Evolutionary conservation across 2,113 vertebrate species (phyloP), one percentile per base, ranked within the genome.

Genomic region (Protomyctophum bolini): DNA sequence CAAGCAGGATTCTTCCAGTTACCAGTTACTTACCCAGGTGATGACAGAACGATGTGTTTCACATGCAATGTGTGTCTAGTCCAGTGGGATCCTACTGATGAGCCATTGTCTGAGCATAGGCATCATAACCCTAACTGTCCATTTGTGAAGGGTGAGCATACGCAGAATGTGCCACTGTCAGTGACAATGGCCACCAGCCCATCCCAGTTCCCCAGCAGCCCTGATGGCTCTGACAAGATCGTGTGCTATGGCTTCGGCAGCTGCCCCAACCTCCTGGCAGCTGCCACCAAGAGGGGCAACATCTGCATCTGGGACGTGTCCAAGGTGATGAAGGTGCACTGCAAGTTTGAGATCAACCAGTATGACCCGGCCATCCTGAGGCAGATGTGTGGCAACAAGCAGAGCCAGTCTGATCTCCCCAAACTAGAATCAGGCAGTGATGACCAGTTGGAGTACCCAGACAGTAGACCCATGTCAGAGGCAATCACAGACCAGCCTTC

Each of bases 241-340:
- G 92, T 95, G 77, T 99, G 98, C 87, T 98, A 97, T 78, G 98
- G 98, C 33, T 98, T 98, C 4, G 98, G 98, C 70, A 99, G 96
- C 87, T 99, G 97, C 81, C 97, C 97, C 59, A 95, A 98, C 88
- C 98, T 99, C 85, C 90, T 99, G 68, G 97, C 97, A 81, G 96
- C 96, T 60, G 97, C 97, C 86, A 99, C 98, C 67, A 99, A 96
- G 90, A 93, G 95, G 88, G 98, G 98, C 66, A 99, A 98, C 85
- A 96, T 99, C 89, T 98, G 97, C 76, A 95, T 99, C 89, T 99
- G 97, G 98, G 98, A 99, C 83, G 95, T 99, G 85, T 98, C 97
- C 70, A 99, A 99, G 92, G 96, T 99, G 87, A 99, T 99, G 97
- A 99, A 96, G 98, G 96, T 98, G 86, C 96, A 99, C 90, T 92